Percentiles rank a stretch among this genome's conserved stretches.
Conservation (phyloP, 2,797 vertebrate species). For the Cacajao melanocephalus region DNA sequence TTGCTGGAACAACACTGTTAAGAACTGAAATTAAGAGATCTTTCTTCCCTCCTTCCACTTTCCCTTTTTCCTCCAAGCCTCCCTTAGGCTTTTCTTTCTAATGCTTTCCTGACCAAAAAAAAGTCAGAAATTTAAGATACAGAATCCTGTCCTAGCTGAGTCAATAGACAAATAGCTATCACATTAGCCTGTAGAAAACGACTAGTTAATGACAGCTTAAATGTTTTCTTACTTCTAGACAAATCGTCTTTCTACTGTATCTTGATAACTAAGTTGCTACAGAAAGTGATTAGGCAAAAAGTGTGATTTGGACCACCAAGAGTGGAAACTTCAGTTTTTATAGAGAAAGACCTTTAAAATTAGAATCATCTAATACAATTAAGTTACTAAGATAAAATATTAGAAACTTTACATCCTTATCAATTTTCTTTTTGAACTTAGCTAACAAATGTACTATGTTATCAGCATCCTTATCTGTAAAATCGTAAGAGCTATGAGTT, state of each 20-base stretch:
- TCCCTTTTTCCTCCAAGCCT: not conserved
- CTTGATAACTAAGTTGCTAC: not conserved
- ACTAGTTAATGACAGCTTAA: not conserved
- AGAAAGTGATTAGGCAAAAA: not conserved
- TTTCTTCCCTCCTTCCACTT: not conserved
- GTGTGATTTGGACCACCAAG: not conserved
- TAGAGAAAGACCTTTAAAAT: not conserved
- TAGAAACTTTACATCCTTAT: not conserved
- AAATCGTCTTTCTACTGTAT: not conserved
- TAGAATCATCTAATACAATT: not conserved
- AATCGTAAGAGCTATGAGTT: not conserved
- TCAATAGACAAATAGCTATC: not conserved
- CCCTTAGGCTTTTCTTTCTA: not conserved
- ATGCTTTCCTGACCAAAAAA: not conserved
- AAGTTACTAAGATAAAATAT: not conserved
- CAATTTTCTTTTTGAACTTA: not conserved
- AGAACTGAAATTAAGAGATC: not conserved
- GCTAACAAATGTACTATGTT: not conserved
- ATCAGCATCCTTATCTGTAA: not conserved
- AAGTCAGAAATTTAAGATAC: not conserved
- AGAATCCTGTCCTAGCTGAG: not conserved
- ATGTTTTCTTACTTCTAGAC: not conserved
- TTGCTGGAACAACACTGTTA: not conserved
- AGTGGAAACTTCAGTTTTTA: not conserved
- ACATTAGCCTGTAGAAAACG: not conserved